Conservation (phyloP, 2,113 vertebrate species). For the Ciconia stormi region DNA sequence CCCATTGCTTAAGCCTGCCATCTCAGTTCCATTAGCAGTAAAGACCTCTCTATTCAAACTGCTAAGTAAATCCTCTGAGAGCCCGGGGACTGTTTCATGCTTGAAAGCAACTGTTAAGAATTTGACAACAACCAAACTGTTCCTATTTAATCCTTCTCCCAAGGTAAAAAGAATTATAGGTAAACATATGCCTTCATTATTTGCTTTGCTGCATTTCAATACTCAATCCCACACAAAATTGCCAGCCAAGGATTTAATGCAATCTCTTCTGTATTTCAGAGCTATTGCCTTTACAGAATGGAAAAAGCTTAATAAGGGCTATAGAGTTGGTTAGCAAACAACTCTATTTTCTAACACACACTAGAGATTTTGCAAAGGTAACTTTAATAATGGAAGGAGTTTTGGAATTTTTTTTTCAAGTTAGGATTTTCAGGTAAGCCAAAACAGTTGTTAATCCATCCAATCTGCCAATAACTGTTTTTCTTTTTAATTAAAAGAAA, state of each 20-base stretch:
- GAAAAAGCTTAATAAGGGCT: conserved; percentile 73
- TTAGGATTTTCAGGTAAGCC: background rate
- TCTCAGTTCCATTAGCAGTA: conserved; percentile 85
- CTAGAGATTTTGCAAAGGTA: conserved; percentile 55
- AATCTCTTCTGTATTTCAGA: conserved; percentile 79
- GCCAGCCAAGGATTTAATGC: conserved; percentile 82
- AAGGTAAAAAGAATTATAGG: conserved; percentile 90
- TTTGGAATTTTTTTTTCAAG: background rate
- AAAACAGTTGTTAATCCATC: background rate
- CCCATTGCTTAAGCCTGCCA: conserved; percentile 83
- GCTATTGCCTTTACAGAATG: conserved; percentile 70
- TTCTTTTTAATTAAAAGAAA: background rate
- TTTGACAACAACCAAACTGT: conserved; percentile 91
- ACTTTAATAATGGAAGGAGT: background rate
- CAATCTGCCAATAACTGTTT: background rate
- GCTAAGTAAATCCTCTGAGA: conserved; percentile 85
- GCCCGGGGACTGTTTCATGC: conserved; percentile 83
- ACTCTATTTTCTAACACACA: conserved; percentile 40
- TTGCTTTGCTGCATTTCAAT: conserved; percentile 90
- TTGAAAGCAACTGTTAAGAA: conserved; percentile 89
- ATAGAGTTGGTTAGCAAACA: conserved; percentile 61
- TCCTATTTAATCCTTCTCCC: conserved; percentile 91
- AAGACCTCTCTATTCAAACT: conserved; percentile 85
- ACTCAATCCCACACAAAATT: conserved; percentile 81
- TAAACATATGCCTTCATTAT: conserved; percentile 93